Percentiles rank a stretch among this genome's conserved stretches.
These are phyloP conservation scores for Pteruthius melanotis DNA, from an alignment of 2,113 vertebrate species.

Conservation along the genomic window DNA sequence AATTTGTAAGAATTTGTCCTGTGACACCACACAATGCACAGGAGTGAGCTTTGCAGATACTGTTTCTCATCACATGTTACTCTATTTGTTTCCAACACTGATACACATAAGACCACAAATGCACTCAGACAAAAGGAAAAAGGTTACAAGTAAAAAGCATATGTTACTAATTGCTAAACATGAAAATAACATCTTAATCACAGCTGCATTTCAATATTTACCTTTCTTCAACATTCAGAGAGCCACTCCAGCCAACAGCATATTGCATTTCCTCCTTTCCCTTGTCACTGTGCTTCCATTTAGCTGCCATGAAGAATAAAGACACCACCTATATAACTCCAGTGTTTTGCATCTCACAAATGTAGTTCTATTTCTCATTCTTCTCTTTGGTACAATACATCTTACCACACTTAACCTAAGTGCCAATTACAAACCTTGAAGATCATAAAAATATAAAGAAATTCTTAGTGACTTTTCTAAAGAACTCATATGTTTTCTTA, in stretches of 20 bases:
- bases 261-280: slow-evolving; percentile 94
- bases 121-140: background rate
- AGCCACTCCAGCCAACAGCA: slow-evolving; percentile 90
- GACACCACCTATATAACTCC: background rate
- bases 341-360: background rate
- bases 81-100: background rate
- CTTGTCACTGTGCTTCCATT: slow-evolving; percentile 88
- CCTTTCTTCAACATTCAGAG: slow-evolving; percentile 88
- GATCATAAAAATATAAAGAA: background rate
- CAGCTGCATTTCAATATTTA: slow-evolving; percentile 64
- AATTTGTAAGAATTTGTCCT: background rate
- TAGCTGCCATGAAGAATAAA: slow-evolving; percentile 77
- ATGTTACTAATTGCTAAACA: background rate
- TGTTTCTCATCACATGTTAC: background rate
- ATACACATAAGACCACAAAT: background rate
- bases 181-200: background rate
- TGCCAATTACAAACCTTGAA: background rate
- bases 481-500: background rate
- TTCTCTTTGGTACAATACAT: background rate
- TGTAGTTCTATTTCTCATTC: background rate
- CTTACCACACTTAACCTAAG: background rate
- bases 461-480: background rate
- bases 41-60: background rate
- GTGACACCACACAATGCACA: background rate
- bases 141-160: background rate